Conservation (phyloP, 2,888 invertebrate species). For the Caenorhabditis imperialis region DNA sequence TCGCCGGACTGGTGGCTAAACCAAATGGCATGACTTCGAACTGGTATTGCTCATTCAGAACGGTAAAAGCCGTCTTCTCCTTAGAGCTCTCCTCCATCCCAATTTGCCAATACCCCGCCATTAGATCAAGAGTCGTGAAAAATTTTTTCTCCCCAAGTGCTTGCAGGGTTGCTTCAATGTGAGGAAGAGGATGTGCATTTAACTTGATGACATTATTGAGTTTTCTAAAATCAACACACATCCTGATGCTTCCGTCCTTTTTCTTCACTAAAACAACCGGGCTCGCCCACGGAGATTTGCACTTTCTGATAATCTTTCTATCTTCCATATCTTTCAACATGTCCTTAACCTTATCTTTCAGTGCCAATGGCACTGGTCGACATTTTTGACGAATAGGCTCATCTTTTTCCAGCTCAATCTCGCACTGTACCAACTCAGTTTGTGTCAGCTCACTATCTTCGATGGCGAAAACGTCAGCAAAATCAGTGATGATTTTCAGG, state of each 20-base stretch:
- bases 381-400: constrained; percentile 31
- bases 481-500: neutral
- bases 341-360: constrained; percentile 17
- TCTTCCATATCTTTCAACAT: constrained; percentile 30
- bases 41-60: constrained; percentile 59
- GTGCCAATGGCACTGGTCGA: constrained; percentile 42
- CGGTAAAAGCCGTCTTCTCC: constrained; percentile 64
- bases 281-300: constrained; percentile 29
- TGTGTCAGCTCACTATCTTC: constrained; percentile 27
- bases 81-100: constrained; percentile 45
- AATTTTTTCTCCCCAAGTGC: constrained; percentile 27
- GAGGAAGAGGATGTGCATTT: constrained; percentile 64
- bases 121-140: constrained; percentile 61
- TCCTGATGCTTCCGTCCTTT: constrained; percentile 57
- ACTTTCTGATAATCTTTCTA: constrained; percentile 22
- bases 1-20: constrained; percentile 64
- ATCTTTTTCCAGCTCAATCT: constrained; percentile 7
- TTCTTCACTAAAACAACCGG: constrained; percentile 55
- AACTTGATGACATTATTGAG: constrained; percentile 51
- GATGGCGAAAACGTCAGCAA: constrained; percentile 27
- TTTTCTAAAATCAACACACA: constrained; percentile 65
- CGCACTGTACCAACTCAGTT: constrained; percentile 4
- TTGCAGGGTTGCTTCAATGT: constrained; percentile 53
- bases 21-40: constrained; percentile 70
- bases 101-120: constrained; percentile 67